Evolutionary conservation across 2,888 invertebrate species (phyloP), one percentile per base, ranked within the genome.

Genomic region (Fabriciana adippe): DNA sequence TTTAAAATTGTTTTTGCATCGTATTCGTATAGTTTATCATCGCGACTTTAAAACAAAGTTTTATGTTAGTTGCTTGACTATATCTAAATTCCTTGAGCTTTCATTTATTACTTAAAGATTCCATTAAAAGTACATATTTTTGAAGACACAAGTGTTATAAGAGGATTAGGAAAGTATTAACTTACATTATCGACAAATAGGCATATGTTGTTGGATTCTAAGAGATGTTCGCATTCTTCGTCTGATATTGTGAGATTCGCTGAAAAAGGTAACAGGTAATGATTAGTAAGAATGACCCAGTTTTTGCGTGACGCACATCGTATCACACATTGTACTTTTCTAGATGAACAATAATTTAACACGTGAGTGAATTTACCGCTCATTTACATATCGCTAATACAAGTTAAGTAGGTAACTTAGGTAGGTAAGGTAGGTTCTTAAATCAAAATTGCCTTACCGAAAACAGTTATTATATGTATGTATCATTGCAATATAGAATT

Each of bases 171-270:
- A n/a, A 15, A 14, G 35, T 26, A 26, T n/a, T 5, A 1, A 84
- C 91, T 88, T 71, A 92, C 93, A 75, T 93, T 93, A 73, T 90
- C 90, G 15, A 93, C 93, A 74, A 93, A 93, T 18, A 93, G 77
- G 15, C 89, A 84, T 35, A 92, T 79, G 75, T 89, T 88, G 71
- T 87, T 86, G 2, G 89, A 80, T 53, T 93, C 92, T 56, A 93
- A 81, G 50, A 93, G 81, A 51, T 79, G 81, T 72, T 92, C 82
- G 76, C 93, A 92, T 76, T 93, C 93, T 71, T 93, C 93, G 5
- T 93, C 92, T 6, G 90, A 81, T 60, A 93, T 80, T 8, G 85
- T 75, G 66, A 89, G 81, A 72, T 91, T 88, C 6, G 92, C 93
- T 93, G 89, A 13, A 80, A 73, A 8, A 63, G 18, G 15, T 26